phyloP scores from a whole-genome alignment of 2,888 invertebrate genomes.

The Andrena camellia region DNA sequence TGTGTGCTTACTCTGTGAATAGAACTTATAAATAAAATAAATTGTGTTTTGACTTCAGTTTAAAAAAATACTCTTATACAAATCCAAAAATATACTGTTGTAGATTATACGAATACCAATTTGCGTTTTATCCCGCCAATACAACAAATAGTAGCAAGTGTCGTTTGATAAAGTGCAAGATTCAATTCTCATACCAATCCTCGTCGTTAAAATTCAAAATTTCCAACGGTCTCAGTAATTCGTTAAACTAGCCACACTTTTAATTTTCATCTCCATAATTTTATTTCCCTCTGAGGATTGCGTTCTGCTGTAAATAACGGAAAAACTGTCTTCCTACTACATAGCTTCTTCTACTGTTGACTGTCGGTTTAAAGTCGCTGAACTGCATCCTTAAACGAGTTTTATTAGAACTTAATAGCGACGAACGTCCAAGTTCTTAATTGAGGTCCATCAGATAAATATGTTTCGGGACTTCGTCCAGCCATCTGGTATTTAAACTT shows the following conservation, averaged over 20 bases:
- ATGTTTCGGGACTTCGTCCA: slow-evolving; percentile 34
- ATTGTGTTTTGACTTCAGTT: too few relatives aligned
- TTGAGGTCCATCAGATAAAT: slow-evolving; percentile 39
- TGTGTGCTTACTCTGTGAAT: too few relatives aligned
- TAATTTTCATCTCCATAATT: slow-evolving; percentile 25
- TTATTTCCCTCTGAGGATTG: background rate
- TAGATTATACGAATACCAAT: too few relatives aligned
- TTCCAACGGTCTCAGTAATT: background rate
- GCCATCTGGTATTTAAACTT: slow-evolving; percentile 55
- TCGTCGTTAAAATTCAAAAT: too few relatives aligned
- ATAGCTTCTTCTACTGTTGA: background rate
- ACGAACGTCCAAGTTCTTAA: slow-evolving; percentile 38
- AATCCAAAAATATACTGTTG: too few relatives aligned
- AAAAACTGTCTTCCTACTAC: background rate
- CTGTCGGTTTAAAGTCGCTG: background rate
- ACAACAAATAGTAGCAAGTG: too few relatives aligned
- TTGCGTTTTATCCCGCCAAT: too few relatives aligned
- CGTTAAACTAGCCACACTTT: background rate
- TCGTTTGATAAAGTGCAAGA: too few relatives aligned
- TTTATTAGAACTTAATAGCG: slow-evolving; percentile 43
- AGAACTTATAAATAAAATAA: too few relatives aligned
- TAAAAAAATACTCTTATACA: too few relatives aligned
- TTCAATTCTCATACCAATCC: too few relatives aligned
- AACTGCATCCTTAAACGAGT: slow-evolving; percentile 17
- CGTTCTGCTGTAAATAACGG: background rate